phyloP scores from a whole-genome alignment of 2,888 invertebrate genomes.

The Lasioglossum calceatum region DNA sequence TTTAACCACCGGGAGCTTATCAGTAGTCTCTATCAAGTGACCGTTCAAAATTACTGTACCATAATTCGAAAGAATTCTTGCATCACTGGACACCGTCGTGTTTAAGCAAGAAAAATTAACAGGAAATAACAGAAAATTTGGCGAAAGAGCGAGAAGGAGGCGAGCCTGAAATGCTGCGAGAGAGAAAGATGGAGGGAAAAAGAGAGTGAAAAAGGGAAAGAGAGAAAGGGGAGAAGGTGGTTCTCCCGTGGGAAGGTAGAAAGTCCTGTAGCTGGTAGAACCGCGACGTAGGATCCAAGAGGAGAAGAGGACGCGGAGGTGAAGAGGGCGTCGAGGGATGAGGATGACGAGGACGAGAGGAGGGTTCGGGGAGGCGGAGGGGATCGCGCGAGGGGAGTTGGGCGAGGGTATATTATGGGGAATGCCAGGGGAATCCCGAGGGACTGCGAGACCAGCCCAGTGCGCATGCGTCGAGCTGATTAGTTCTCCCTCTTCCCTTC shows the following conservation, averaged over 20 bases:
- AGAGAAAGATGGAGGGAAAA: neutral
- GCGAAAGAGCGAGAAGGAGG: neutral
- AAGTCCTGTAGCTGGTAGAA: constrained; percentile 71
- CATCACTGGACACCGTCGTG: too few species aligned
- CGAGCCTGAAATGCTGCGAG: neutral
- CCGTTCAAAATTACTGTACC: neutral
- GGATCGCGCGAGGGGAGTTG: constrained; percentile 66
- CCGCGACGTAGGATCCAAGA: constrained; percentile 55
- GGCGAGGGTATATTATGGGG: constrained; percentile 79
- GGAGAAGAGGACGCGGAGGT: constrained; percentile 52
- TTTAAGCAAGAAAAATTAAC: neutral
- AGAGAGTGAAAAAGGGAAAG: constrained; percentile 3
- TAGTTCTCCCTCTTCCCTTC: constrained; percentile 75
- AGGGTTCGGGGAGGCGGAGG: constrained; percentile 42
- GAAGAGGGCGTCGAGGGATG: constrained; percentile 49
- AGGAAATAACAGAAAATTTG: neutral
- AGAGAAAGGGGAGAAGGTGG: constrained; percentile 48
- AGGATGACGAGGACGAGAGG: constrained; percentile 38
- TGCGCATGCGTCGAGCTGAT: constrained; percentile 82
- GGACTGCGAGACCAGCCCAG: constrained; percentile 76
- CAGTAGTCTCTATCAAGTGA: neutral
- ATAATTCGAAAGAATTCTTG: neutral
- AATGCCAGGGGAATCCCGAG: constrained; percentile 81
- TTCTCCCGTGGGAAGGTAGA: constrained; percentile 67
- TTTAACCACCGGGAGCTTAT: neutral